Base-by-base conservation (phyloP, 92 coral and sea anemone genomes). In the Actinostola sp. region DNA sequence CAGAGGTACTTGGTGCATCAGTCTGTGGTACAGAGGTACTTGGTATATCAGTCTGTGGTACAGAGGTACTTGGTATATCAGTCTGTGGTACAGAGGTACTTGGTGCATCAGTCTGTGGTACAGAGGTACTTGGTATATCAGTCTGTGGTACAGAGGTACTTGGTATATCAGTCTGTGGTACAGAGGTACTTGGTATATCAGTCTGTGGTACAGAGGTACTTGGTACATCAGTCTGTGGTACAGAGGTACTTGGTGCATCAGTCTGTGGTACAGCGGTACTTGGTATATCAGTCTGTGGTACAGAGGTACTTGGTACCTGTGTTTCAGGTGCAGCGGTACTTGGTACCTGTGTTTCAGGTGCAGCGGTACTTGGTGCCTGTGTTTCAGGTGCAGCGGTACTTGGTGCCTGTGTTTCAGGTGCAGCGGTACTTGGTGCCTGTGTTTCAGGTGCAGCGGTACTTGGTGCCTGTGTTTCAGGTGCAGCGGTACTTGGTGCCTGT, bases 391-490 rank as follows among this genome's bases (percentile, higher is more conserved):
- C 53, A n/a, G 26, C 42, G 0, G 1, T 27, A 31, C 38, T 42
- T 30, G 21, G 27, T 13, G 24, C 69, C 29, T 74, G 70, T 27
- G 63, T 57, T 17, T 7, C 2, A 54, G n/a, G n/a, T n/a, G n/a
- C n/a, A 65, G 41, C 65, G 38, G 61, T 48, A 17, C 71, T 35
- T 52, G 61, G 39, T 25, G 25, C 35, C 32, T 34, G 21, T 6
- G 55, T 25, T 0, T 27, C 33, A 6, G 72, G 46, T 35, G 46
- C 75, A 0, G 35, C 35, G 32, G 62, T 70, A n/a, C 74, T 57
- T 30, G 43, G 32, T 51, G 65, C 81, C 10, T 31, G 19, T 35
- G 81, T 53, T 23, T 8, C 67, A 21, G 36, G 36, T 50, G 57
- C 24, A 63, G 64, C 65, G 7, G 57, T 62, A 10, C 66, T 48